Percentiles rank a stretch among this genome's conserved stretches.
Evolutionary conservation across 2,797 vertebrate species (phyloP).

Genomic region (Eulemur mongoz): DNA sequence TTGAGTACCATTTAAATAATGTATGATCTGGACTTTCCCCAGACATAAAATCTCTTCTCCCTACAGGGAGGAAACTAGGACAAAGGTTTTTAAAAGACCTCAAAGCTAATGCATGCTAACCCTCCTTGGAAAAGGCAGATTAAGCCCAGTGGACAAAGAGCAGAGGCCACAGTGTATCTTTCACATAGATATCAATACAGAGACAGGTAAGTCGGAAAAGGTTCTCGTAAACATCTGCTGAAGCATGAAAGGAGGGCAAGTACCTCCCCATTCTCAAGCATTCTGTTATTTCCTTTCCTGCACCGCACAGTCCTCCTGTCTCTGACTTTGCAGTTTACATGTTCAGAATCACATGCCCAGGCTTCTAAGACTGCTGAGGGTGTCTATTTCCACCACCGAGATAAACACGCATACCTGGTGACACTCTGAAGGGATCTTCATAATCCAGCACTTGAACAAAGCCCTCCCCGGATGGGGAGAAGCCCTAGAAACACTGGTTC

Average conservation of each 20-base stretch:
- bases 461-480: not conserved
- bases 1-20: conserved; percentile 22
- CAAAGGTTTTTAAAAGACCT: not conserved
- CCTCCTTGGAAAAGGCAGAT: not conserved
- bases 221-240: not conserved
- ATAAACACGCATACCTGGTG: not conserved
- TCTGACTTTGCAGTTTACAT: not conserved
- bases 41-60: conserved; percentile 6
- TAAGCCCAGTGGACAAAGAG: not conserved
- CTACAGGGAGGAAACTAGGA: not conserved
- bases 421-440: not conserved
- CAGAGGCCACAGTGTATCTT: not conserved
- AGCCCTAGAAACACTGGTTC: not conserved
- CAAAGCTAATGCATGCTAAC: conserved; percentile 32
- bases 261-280: not conserved
- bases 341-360: not conserved
- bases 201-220: not conserved
- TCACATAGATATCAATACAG: not conserved
- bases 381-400: not conserved
- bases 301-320: not conserved
- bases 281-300: not conserved
- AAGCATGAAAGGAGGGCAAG: not conserved
- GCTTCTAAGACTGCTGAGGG: not conserved
- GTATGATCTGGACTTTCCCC: not conserved
- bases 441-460: not conserved